Base-by-base conservation (phyloP, 2,888 invertebrate genomes). In the Branchinecta sandiegonensis region DNA sequence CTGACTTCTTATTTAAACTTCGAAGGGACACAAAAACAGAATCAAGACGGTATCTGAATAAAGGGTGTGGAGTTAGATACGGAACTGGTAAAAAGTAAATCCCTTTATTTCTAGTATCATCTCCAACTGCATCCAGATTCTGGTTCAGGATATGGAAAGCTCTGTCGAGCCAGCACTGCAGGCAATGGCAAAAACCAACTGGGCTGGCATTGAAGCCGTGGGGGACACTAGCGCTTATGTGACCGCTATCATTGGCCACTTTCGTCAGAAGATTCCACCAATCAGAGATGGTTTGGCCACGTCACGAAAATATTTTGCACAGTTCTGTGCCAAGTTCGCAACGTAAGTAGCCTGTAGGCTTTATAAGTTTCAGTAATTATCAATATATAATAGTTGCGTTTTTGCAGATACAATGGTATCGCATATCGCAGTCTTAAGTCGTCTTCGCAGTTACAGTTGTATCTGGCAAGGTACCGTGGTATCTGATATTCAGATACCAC, bases 151-250 rank as follows among this genome's bases (percentile, higher is more conserved):
- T 79, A 80, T 97, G 72, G 97, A 99, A 79, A 81, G 87, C 67
- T 89, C 91, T 0, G 97, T 96, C 79, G 97, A 96, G 76, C 88
- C 95, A 0, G 90, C 94, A 0, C 80, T 99, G 6, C 85, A 87
- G 48, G 86, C 91, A 2, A 96, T 99, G 94, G 86, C 87, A 47
- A 95, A 93, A 81, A 88, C 91, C 73, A 88, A 90, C 69, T 99
- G 97, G 99, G 86, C 90, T 72, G 86, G 87, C 68, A 86, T 96
- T 69, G 93, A 93, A 77, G 86, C 87, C 48, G 99, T 99, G 0
- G 97, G 97, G 13, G 99, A 99, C 78, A 96, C 97, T 79, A 95
- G 94, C 76, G 84, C 89, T 0, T 99, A 97, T 78, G 90, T 99
- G 13, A 90, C 91, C 0, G 88, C 89, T 2, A 89, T 99, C 65